Evolutionary conservation across 37 sponge, comb jelly and placozoan genomes (phyloP), one percentile per base, ranked within the genome.

Genomic region (Spongilla lacustris): DNA sequence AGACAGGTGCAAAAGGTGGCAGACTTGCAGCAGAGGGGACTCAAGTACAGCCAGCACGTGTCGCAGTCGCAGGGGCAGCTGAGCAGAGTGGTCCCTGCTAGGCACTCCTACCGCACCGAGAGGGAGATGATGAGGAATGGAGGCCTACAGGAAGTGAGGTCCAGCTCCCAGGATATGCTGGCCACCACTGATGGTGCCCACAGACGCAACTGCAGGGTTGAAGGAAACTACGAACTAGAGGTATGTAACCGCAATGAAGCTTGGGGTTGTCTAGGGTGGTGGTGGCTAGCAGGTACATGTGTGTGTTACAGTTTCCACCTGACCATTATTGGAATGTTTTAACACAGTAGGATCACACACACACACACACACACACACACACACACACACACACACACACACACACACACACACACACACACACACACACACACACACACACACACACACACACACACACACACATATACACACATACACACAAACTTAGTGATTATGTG

Each of bases 171-270:
- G 71, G 29, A 70, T 12, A 6, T 27, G 24, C 27, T 48, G 38
- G 27, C 80, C 48, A 67, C 80, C 24, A 80, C 14, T 11, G 67
- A 30, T 27, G 36, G 30, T 35, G 22, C 76, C 35, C 76, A 37
- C n/a, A 35, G 71, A n/a, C 36, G 77, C 67, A 84, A 82, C 70
- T 76, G 83, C 69, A 28, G 88, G 5, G 82, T 81, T 22, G 83
- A 86, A 1, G 92, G 85, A 35, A 82, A 84, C 9, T 92, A 92
- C 74, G 92, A 92, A 87, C 74, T 92, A 14, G 92, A 92, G 88
- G 92, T 92, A 24, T 69, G 84, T 27, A 23, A 0, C 2, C 11
- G 74, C 9, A 4, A 25, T n/a, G n/a, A 21, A 78, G 10, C 46
- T 46, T 46, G 46, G 46, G 46, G 46, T 46, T 46, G 46, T 46